A percentile compares a stretch with the other conserved stretches of the same genome.
These are phyloP conservation scores for Cloeon dipterum DNA, from an alignment of 2,888 invertebrate genomes.

Conservation along the genomic window DNA sequence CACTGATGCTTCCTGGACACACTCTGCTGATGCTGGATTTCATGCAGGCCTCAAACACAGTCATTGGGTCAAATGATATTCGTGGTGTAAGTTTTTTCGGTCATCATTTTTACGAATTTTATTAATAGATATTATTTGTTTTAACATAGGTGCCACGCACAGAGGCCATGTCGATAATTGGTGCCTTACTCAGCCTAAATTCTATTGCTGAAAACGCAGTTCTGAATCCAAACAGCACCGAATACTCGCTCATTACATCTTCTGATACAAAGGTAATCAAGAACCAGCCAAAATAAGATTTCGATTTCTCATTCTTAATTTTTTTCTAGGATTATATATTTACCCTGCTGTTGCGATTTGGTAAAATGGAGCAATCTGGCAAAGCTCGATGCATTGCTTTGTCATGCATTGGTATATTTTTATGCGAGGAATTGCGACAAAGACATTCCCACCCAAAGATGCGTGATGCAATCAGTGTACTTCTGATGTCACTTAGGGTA, in stretches of 20 bases:
- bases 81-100: constrained; percentile 20
- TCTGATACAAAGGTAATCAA: constrained; percentile 58
- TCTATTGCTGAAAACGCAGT: constrained; percentile 41
- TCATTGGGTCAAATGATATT: constrained; percentile 60
- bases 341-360: constrained; percentile 65
- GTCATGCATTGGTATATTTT: constrained; percentile 56
- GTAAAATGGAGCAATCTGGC: constrained; percentile 69
- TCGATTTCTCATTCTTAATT: not conserved
- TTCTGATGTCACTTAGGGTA: constrained; percentile 44
- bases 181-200: constrained; percentile 64
- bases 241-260: constrained; percentile 32
- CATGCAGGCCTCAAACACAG: constrained; percentile 69
- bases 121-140: constrained; percentile 1
- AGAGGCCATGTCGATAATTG: constrained; percentile 76
- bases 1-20: constrained; percentile 69
- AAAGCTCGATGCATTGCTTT: constrained; percentile 74
- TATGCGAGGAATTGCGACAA: constrained; percentile 37
- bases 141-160: constrained; percentile 49
- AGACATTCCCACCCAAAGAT: constrained; percentile 35
- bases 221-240: constrained; percentile 36
- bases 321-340: constrained; percentile 69
- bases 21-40: constrained; percentile 70
- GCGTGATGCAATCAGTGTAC: constrained; percentile 40
- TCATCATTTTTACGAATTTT: too few relatives aligned
- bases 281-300: not conserved